Evolutionary conservation across 2,888 invertebrate genomes (phyloP), one percentile per base, ranked within the genome.

Genomic region (Bombylius discolor): DNA sequence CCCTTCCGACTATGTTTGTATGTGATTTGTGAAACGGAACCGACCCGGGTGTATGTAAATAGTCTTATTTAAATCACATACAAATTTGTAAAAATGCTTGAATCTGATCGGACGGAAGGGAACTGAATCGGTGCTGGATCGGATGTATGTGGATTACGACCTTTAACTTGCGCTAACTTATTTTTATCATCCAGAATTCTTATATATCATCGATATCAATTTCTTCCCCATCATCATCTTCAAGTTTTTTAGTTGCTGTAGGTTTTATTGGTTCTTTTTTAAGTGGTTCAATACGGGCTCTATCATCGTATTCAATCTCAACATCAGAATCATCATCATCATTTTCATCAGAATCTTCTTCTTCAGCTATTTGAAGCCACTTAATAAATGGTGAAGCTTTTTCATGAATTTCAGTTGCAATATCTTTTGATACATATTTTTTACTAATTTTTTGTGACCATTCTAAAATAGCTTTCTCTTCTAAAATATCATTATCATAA

Each of bases 311-410:
- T 72, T 91, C 90, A 73, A 93, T 92, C 81, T 78, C 78, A 57
- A 81, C 79, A 64, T 79, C 79, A 49, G 84, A 84, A 61, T 87
- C 71, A 11, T 66, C 65, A 32, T 46, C 53, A 32, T 66, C 87
- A 34, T 83, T 84, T 47, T 82, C 82, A n/a, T 84, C 87, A 33
- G 86, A 87, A 61, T 87, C 87, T 70, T 93, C 93, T 73, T 96
- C 96, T 70, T 96, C 96, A 58, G 98, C 98, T 71, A 98, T 95
- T 72, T 89, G 84, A 65, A 99, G 81, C 99, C 99, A 99, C 68
- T 87, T 92, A 60, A 99, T 82, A 76, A 99, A 95, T 57, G 94
- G 94, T 68, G 86, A 84, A 53, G 95, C 96, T 69, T 89, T 88
- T 61, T 87, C 85, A 64, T 93, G 89, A 69, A 99, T 94, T 71